phyloP scores from a whole-genome alignment of 1,140 invertebrate genomes.

The Hylaeus anthracinus region DNA sequence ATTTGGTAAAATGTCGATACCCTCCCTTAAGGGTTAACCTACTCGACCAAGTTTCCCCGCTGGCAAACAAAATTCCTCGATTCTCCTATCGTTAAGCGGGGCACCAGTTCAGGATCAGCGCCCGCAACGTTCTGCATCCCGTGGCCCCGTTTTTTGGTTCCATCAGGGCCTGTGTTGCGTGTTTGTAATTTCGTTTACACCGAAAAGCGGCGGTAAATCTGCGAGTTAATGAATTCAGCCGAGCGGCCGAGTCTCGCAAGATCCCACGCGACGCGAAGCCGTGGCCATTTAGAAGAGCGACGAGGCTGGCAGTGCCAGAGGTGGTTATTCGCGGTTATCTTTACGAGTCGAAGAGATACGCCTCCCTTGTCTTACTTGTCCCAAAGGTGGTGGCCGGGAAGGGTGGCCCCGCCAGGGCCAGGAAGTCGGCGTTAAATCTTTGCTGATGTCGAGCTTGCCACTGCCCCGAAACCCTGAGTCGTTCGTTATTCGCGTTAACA shows the following conservation, averaged over 20 bases:
- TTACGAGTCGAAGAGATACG: constrained; percentile 77
- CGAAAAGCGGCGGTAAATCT: constrained; percentile 79
- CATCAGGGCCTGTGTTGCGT: constrained; percentile 3
- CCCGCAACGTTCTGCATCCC: no score
- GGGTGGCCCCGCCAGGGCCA: constrained; percentile 40
- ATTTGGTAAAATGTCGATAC: no score
- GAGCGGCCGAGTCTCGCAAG: constrained; percentile 9
- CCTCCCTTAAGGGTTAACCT: no score
- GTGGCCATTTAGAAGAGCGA: constrained; percentile 42
- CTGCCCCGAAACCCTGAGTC: constrained; percentile 38
- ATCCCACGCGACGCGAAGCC: constrained; percentile 35
- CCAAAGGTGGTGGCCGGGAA: constrained; percentile 23
- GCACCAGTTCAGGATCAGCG: no score
- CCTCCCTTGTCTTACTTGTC: constrained; percentile 62
- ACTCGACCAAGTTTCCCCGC: no score
- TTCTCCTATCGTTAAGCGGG: no score
- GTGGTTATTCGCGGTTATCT: constrained; percentile 75
- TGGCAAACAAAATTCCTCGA: no score
- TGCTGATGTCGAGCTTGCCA: constrained; percentile 60
- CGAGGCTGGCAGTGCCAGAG: constrained; percentile 30
- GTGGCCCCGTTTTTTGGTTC: neutral
- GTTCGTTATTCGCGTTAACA: constrained; percentile 58
- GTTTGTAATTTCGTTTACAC: constrained; percentile 75
- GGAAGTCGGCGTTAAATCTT: constrained; percentile 78
- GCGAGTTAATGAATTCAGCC: constrained; percentile 77